Evolutionary conservation across 2,888 invertebrate species (phyloP), one percentile per base, ranked within the genome.

Genomic region (Orthonychiurus folsomi): DNA sequence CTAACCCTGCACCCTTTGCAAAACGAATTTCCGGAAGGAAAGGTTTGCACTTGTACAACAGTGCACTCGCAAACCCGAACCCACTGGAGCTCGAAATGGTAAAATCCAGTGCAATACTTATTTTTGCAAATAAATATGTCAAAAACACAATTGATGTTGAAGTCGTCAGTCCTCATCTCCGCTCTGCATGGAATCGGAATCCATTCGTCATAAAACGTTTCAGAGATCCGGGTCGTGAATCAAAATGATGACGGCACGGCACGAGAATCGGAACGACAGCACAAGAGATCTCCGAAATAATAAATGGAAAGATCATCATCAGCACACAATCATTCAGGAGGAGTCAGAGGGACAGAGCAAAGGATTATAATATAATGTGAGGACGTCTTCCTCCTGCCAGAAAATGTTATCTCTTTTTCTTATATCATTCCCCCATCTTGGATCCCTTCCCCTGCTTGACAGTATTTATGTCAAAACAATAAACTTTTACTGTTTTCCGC

Each of bases 391-490:
- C 37, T 37, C 15, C 37, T 37, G 37, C 15, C 9, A 37, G 37
- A 37, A 37, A 37, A 37, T 37, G 15, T 37, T 37, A 37, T 37
- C 15, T 9, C 15, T 37, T 37, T 37, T 9, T 37, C 9, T 9
- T 37, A 9, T 37, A 5, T 15, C 37, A 37, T 37, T 37, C 15
- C 37, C 37, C 37, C 37, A 9, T 37, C 37, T 37, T n/a, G n/a
- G n/a, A n/a, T n/a, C 37, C 37, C 15, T 15, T 37, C 37, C 37
- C 15, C 37, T 37, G 37, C 37, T 37, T 37, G 37, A 15, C 5
- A 52, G 28, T 59, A 59, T 52, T 59, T 59, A 59, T 59, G 59
- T 59, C 59, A 59, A 59, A 59, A 59, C 59, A 59, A 59, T 59
- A 59, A 59, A 59, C 50, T 59, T 59, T 59, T 59, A 59, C 59